phyloP scores from a whole-genome alignment of 1,140 invertebrate genomes.

The Trichomalopsis sarcophagae region DNA sequence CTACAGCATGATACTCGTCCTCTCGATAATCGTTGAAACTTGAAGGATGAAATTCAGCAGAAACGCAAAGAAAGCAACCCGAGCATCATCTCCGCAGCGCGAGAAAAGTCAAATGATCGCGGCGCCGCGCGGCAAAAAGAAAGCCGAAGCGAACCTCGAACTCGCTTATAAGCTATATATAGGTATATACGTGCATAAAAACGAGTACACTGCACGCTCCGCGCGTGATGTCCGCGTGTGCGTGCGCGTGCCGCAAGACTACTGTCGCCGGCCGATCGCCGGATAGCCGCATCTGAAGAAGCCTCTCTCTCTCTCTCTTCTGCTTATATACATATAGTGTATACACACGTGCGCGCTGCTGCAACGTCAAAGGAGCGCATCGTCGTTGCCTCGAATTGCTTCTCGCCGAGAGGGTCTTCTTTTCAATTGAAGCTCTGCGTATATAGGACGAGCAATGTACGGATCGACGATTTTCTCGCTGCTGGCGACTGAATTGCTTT shows the following conservation, averaged over 20 bases:
- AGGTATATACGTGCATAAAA: background rate
- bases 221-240: background rate
- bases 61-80: no score
- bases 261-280: background rate
- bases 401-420: background rate
- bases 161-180: background rate
- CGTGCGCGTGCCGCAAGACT: constrained; percentile 10
- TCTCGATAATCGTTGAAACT: no score
- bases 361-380: background rate
- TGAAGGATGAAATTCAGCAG: no score
- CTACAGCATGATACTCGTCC: no score
- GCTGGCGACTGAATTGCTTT: background rate
- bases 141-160: background rate
- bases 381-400: background rate
- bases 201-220: no score
- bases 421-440: background rate
- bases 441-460: no score
- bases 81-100: no score
- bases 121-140: no score
- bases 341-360: background rate
- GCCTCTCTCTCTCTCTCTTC: background rate
- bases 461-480: background rate
- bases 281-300: background rate
- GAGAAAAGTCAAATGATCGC: no score
- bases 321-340: background rate